Evolutionary conservation across 2,797 vertebrate species (phyloP), one percentile per base, ranked within the genome.

Genomic region (Lemur catta): DNA sequence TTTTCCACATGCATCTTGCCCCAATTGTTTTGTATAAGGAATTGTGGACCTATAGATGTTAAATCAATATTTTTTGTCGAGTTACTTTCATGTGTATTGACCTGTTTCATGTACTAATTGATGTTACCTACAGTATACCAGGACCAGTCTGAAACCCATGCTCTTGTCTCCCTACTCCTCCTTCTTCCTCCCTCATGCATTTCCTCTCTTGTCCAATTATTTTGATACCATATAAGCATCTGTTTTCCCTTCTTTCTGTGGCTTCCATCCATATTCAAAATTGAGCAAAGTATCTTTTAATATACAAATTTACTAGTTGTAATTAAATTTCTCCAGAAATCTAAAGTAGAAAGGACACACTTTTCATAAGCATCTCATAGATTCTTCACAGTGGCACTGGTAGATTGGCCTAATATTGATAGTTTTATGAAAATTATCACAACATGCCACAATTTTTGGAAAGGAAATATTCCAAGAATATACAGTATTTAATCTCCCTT

Each of bases 361-460:
- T 98, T 98, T 98, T 52, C 38, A 84, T 95, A 84, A 98, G 74
- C 33, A 96, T 96, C 8, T 89, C 88, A 93, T 82, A 97, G 78
- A 97, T 94, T 97, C 30, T 18, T 95, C 35, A 50, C 65, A 79
- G 67, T 28, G 63, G 86, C 81, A 90, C 75, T 74, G 35, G 8
- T 96, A 97, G 98, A 43, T 91, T 97, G 80, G 30, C 84, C 50
- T 97, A 97, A 97, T 88, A 97, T 95, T 94, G 96, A 96, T 46
- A 75, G 63, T 43, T 55, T 97, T 96, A 97, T 91, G 91, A 81
- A 98, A 97, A 98, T 97, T 88, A 97, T 76, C 14, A 71, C 55
- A 98, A 93, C 6, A 9, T 79, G 63, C 57, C 75, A 91, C 50
- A 71, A 97, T 96, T 96, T 97, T 86, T 97, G 76, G 96, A 93